These are phyloP conservation scores for Chunga burmeisteri DNA, from an alignment of 2,113 vertebrate genomes.

Conservation along the genomic window DNA sequence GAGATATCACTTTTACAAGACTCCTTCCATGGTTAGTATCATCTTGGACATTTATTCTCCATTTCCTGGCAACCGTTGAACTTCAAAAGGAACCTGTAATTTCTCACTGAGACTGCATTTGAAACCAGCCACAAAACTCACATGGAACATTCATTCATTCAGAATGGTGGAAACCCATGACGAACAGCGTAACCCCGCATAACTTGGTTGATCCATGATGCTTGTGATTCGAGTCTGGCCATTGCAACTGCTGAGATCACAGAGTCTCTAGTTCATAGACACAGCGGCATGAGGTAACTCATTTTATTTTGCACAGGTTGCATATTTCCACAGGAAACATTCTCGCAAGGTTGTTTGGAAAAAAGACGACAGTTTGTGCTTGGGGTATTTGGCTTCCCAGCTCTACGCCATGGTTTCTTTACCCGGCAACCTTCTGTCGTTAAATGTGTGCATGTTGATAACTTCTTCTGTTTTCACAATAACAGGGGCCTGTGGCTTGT, in stretches of 20 bases:
- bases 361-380: conserved; percentile 86
- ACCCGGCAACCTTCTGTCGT: conserved; percentile 98
- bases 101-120: conserved; percentile 77
- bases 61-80: conserved; percentile 65
- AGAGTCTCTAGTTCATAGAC: conserved; percentile 87
- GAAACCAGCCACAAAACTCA: conserved; percentile 81
- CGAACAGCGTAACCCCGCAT: conserved; percentile 77
- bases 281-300: conserved; percentile 93
- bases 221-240: conserved; percentile 80
- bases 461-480: conserved; percentile 99
- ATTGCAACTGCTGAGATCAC: conserved; percentile 79
- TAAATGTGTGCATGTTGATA: conserved; percentile 99
- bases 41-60: conserved; percentile 30
- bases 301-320: conserved; percentile 93
- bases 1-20: conserved; percentile 54
- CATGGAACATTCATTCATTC: conserved; percentile 77
- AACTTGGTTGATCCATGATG: conserved; percentile 76
- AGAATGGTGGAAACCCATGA: conserved; percentile 79
- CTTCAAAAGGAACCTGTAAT: conserved; percentile 76
- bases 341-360: conserved; percentile 87
- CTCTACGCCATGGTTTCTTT: conserved; percentile 99
- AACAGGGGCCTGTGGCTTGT: conserved; percentile 93
- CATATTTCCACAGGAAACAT: conserved; percentile 99
- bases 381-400: conserved; percentile 80
- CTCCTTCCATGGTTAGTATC: conserved; percentile 56